Evolutionary conservation across 2,888 invertebrate genomes (phyloP), one percentile per base, ranked within the genome.

Genomic region (Ochropleura plecta): DNA sequence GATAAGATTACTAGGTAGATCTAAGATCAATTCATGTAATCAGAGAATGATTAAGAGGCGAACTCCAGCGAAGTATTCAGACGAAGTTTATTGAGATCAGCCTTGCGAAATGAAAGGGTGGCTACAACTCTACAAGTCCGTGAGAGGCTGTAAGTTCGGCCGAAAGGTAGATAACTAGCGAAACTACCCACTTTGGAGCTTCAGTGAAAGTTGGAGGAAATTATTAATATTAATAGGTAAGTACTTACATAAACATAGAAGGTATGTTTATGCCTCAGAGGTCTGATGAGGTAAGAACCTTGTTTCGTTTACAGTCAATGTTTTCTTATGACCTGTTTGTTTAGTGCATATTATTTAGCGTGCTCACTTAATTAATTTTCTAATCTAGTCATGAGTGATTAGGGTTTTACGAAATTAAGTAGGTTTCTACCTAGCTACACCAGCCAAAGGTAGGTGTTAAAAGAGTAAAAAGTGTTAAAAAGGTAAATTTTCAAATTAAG

Each of bases 71-170:
- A 73, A 85, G 82, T 87, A 84, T 79, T 79, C 82, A 70, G 73
- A 70, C 83, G 71, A 90, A 91, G 84, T 91, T 91, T 91, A 77
- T 76, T 70, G 70, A 75, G 83, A 84, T 81, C 82, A 79, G 79
- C 20, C 79, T 77, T 73, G 82, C 81, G 85, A 86, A 89, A 90
- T 89, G 87, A 85, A 81, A 81, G 86, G 74, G 77, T 71, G 53
- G 63, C 74, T 62, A 49, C 40, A 57, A 46, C 44, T 46, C 30
- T 18, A 59, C 64, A 63, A 78, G 42, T 51, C 60, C 53, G 73
- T 46, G 55, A 70, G 73, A 85, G 71, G 75, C 73, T 72, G 51
- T 48, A 74, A 84, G 72, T 79, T 84, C 64, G 60, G 48, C 48
- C 42, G 64, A 68, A 68, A 76, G 59, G n/a, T 68, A 74, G 74